These are phyloP conservation scores for Synanceia verrucosa DNA, from an alignment of 2,797 vertebrate species.

Conservation along the genomic window DNA sequence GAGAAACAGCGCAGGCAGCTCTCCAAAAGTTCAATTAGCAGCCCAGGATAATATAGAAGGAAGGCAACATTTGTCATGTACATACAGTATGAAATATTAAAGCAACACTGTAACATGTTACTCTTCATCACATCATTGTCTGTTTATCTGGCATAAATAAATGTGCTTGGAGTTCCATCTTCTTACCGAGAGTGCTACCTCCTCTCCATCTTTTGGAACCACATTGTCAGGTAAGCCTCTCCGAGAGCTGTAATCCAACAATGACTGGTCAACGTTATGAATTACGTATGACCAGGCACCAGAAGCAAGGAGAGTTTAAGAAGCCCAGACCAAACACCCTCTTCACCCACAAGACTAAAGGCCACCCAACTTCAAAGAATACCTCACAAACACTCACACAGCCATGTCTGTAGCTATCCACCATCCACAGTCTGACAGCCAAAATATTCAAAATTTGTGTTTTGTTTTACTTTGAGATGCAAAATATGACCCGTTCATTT, in stretches of 20 bases:
- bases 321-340: background rate
- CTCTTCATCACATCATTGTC: background rate
- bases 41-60: background rate
- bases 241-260: constrained; percentile 70
- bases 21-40: background rate
- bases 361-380: background rate
- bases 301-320: background rate
- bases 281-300: background rate
- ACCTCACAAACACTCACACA: background rate
- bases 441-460: background rate
- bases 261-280: constrained; percentile 49
- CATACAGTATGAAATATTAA: background rate
- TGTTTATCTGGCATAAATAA: background rate
- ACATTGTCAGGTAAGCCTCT: background rate
- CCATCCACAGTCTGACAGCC: no score
- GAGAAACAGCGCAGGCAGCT: background rate
- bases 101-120: background rate
- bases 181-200: constrained; percentile 61
- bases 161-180: constrained; percentile 5
- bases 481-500: background rate
- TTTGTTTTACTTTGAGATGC: background rate
- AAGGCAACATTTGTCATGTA: background rate
- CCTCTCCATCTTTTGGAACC: constrained; percentile 22
- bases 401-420: background rate
- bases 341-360: background rate